Conservation (phyloP, 2,888 invertebrate genomes). For the Agrochola macilenta region DNA sequence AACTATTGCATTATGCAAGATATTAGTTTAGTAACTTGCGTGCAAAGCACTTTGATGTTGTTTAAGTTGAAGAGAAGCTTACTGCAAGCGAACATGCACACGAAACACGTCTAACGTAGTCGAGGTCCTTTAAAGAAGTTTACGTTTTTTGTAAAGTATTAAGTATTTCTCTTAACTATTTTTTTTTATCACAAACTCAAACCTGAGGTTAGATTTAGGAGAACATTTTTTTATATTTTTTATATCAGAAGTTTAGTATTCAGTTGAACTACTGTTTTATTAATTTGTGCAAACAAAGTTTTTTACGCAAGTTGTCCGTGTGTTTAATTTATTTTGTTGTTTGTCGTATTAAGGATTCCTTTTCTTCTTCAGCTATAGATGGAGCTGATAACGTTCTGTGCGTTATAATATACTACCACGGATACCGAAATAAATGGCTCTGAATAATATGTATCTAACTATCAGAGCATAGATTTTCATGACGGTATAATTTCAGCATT, state of each 20-base stretch:
- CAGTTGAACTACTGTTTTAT: conserved; percentile 62
- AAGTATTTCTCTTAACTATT: neutral
- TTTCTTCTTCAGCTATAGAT: conserved; percentile 39
- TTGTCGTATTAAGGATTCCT: conserved; percentile 59
- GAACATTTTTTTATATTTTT: conserved; percentile 55
- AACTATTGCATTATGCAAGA: neutral
- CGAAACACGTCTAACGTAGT: conserved; percentile 13
- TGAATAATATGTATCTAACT: neutral
- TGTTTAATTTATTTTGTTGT: conserved; percentile 70
- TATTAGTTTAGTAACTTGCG: neutral
- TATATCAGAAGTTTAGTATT: conserved; percentile 61
- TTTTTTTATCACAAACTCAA: conserved; percentile 45
- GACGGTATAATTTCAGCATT: neutral
- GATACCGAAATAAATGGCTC: neutral
- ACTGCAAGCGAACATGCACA: neutral
- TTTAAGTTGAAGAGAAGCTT: neutral
- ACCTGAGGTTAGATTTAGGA: conserved; percentile 46
- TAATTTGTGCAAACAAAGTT: conserved; percentile 70
- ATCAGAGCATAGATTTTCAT: neutral
- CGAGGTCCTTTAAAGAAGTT: conserved; percentile 7
- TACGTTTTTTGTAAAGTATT: conserved; percentile 17
- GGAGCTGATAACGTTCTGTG: conserved; percentile 6
- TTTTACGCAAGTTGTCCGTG: conserved; percentile 60
- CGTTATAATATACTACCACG: conserved; percentile 30
- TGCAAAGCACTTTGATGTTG: conserved; percentile 1